A percentile compares a stretch with the other conserved stretches of the same genome.
These are phyloP conservation scores for Fulmarus glacialis DNA, from an alignment of 2,113 vertebrate genomes.

Conservation along the genomic window DNA sequence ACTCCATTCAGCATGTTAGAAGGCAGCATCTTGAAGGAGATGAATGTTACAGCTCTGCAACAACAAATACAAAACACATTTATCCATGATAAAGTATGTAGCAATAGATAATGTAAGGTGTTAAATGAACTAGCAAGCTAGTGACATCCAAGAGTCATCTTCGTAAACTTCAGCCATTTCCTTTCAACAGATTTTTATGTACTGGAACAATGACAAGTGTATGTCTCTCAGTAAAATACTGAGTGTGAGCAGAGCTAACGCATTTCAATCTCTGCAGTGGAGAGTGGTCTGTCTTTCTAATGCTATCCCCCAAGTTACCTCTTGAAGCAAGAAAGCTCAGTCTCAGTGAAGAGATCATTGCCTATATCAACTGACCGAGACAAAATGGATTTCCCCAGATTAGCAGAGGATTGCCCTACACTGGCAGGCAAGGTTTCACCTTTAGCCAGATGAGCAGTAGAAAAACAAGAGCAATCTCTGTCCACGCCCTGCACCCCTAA, in stretches of 20 bases:
- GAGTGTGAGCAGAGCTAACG: background rate
- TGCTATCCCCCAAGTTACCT: background rate
- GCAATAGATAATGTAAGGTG: background rate
- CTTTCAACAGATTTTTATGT: background rate
- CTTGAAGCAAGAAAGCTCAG: background rate
- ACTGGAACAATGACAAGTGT: background rate
- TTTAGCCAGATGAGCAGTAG: background rate
- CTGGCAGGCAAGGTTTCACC: background rate
- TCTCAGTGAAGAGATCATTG: background rate
- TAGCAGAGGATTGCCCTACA: conserved; percentile 13
- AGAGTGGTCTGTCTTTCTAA: background rate
- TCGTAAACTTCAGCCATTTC: background rate
- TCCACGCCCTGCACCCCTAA: background rate
- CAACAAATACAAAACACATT: background rate
- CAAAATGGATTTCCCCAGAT: conserved; percentile 47
- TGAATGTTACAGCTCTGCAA: background rate
- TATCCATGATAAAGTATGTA: background rate
- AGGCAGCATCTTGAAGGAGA: background rate
- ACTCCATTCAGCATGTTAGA: background rate
- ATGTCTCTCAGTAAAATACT: background rate
- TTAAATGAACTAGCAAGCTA: background rate
- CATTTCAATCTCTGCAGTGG: background rate
- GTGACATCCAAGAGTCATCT: background rate
- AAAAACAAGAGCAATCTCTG: background rate
- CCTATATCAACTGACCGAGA: background rate